Evolutionary conservation across 2,888 invertebrate genomes (phyloP).

Genomic region (Crematogaster levior): DNA sequence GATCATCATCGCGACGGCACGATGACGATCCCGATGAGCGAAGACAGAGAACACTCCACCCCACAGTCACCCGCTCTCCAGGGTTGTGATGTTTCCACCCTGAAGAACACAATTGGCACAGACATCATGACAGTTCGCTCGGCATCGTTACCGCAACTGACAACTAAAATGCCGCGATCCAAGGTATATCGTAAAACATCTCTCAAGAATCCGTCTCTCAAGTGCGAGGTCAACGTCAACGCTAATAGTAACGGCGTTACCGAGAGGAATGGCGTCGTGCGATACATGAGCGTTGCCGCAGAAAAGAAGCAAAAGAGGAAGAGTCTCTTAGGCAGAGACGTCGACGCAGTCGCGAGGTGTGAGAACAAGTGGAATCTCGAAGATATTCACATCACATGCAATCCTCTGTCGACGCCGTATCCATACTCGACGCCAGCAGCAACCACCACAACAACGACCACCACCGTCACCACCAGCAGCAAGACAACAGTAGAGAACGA

Average conservation of each 20-base stretch:
- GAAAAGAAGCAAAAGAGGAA: constrained; percentile 41
- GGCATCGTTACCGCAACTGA: constrained; percentile 81
- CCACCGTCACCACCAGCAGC: constrained; percentile 69
- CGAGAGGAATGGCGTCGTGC: constrained; percentile 15
- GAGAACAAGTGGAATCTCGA: constrained; percentile 73
- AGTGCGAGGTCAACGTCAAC: neutral
- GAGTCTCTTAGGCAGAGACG: constrained; percentile 7
- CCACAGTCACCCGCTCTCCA: constrained; percentile 25
- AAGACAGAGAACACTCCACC: neutral
- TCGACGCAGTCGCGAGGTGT: constrained; percentile 57
- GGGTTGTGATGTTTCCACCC: neutral
- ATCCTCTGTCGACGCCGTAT: constrained; percentile 80
- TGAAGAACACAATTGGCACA: neutral
- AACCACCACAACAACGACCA: constrained; percentile 54
- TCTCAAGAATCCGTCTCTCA: constrained; percentile 66
- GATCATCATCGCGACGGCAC: neutral
- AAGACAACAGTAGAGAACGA: constrained; percentile 67
- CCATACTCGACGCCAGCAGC: constrained; percentile 81
- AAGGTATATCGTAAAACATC: constrained; percentile 83
- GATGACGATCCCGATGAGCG: constrained; percentile 10
- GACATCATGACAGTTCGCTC: constrained; percentile 74
- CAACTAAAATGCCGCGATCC: constrained; percentile 75
- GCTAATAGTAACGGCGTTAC: no score
- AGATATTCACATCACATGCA: constrained; percentile 80
- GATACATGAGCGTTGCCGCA: constrained; percentile 9